phyloP scores from a whole-genome alignment of 2,888 invertebrate genomes.

The Lomographa bimaculata region DNA sequence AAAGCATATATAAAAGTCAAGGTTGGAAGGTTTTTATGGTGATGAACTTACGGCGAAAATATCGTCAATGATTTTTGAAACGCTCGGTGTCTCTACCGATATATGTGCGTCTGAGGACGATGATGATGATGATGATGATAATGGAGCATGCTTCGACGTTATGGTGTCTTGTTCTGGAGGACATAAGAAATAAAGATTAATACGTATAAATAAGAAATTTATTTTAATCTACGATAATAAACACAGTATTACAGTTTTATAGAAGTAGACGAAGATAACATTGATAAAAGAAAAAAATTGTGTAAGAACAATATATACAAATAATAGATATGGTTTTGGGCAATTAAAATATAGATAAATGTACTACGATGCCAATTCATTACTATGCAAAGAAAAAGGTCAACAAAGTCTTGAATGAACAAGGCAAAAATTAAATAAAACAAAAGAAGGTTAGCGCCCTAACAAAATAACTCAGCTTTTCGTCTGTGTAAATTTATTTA shows the following conservation, averaged over 20 bases:
- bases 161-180: conserved; percentile 55
- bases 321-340: too few species aligned
- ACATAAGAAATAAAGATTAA: conserved; percentile 21
- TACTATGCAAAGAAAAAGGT: background rate
- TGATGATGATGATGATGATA: conserved; percentile 50
- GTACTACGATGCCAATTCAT: too few species aligned
- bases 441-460: conserved; percentile 2
- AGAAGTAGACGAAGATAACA: too few species aligned
- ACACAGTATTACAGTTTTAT: too few species aligned
- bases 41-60: conserved; percentile 76
- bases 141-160: conserved; percentile 60
- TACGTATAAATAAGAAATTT: background rate
- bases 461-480: conserved; percentile 10
- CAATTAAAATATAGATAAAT: too few species aligned
- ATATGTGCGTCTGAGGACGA: conserved; percentile 63
- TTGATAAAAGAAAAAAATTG: too few species aligned
- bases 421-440: conserved; percentile 1
- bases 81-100: conserved; percentile 70
- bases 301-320: too few species aligned
- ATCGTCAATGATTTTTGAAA: conserved; percentile 68
- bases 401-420: background rate
- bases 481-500: conserved; percentile 39
- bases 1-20: too few species aligned
- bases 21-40: too few species aligned
- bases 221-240: too few species aligned